Evolutionary conservation across 2,113 vertebrate genomes (phyloP), one percentile per base, ranked within the genome.

Genomic region (Nannospalax galili): DNA sequence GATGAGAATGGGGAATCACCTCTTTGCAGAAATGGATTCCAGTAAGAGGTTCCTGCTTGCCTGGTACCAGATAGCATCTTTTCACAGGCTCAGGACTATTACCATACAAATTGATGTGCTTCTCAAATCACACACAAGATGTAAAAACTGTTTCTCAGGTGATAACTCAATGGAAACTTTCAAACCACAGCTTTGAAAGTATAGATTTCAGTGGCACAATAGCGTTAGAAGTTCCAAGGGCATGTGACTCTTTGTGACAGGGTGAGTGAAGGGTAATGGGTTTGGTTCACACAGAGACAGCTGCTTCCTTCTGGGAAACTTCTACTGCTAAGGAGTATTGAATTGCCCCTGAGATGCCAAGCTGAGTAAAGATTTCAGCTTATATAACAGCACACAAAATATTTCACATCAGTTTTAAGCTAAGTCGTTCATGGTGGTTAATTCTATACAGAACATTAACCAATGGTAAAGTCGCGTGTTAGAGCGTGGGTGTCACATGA

Each of bases 261-360:
- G 67, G 56, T 88, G 15, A 93, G 94, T 5, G 93, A 97, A 97
- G 78, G n/a, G 26, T 12, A 37, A 0, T 30, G 16, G 40, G 26
- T 64, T 88, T 45, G 84, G 96, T 97, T 98, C 95, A 88, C 96
- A 97, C 88, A 89, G 93, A 67, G 74, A 87, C 40, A 65, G 4
- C 17, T 35, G 22, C 35, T 74, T 92, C 77, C 94, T 70, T 92
- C 67, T 35, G 79, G 91, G 88, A 96, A 72, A 20, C 45, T 69
- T 58, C 30, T 26, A 64, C 75, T 8, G 4, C 1, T 28, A 73
- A 60, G 42, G 15, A 26, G 88, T 52, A 90, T 93, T 93, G 30
- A 92, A 45, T 91, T 74, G 48, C 67, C 37, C 82, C 69, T 35
- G 88, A 60, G 62, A 96, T 37, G 56, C 35, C 3, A 64, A 95